Conservation (phyloP, 2,888 invertebrate genomes). For the Napeogenes sylphis region DNA sequence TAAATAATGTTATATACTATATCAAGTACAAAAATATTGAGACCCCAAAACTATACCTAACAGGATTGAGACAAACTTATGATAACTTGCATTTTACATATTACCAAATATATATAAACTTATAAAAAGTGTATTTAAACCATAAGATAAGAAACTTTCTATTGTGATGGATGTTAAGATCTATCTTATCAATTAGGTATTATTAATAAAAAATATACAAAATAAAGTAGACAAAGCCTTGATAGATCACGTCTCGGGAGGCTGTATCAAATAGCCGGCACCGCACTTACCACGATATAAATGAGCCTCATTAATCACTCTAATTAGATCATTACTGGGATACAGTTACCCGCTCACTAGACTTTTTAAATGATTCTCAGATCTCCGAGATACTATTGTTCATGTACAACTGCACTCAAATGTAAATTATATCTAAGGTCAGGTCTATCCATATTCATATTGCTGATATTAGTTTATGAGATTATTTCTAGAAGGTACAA, state of each 20-base stretch:
- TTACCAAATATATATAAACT: too few species aligned
- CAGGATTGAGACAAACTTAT: too few species aligned
- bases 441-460: too few species aligned
- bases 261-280: slow-evolving; percentile 43
- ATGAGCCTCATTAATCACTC: slow-evolving; percentile 71
- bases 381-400: not conserved
- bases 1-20: not conserved
- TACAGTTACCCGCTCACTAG: slow-evolving; percentile 50
- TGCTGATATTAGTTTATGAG: not conserved
- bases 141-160: too few species aligned
- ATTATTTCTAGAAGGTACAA: not conserved
- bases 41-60: too few species aligned
- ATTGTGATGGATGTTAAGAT: too few species aligned
- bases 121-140: too few species aligned
- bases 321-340: slow-evolving; percentile 74
- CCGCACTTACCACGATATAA: slow-evolving; percentile 63
- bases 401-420: not conserved
- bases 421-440: not conserved
- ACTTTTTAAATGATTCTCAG: slow-evolving; percentile 20
- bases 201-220: not conserved
- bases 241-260: slow-evolving; percentile 27
- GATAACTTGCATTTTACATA: too few species aligned
- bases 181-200: too few species aligned
- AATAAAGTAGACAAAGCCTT: slow-evolving; percentile 31
- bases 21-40: too few species aligned